These are phyloP conservation scores for Holotrichia oblita DNA, from an alignment of 1,140 invertebrate genomes.

Conservation along the genomic window DNA sequence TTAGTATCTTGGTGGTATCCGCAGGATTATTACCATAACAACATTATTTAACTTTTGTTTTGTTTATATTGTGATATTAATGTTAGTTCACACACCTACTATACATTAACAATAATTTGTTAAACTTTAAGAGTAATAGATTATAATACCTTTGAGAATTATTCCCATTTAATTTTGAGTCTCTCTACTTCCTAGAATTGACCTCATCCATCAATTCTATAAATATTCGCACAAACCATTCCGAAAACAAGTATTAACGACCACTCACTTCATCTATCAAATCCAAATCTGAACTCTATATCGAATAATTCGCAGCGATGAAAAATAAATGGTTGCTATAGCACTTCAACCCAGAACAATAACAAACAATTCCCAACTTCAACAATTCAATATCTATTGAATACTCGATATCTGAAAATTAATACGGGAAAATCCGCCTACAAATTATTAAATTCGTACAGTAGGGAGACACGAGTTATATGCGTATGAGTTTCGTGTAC, in stretches of 20 bases:
- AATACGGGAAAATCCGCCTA: slow-evolving; percentile 19
- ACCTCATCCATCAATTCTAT: background rate
- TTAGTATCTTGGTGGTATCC: no score
- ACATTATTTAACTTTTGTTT: no score
- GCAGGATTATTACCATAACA: no score
- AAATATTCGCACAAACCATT: background rate
- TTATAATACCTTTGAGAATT: no score
- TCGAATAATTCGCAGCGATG: background rate
- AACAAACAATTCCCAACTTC: background rate
- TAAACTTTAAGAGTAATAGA: no score
- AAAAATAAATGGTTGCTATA: background rate
- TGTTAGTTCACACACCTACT: no score
- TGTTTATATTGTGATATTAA: no score
- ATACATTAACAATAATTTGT: no score
- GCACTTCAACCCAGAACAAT: background rate
- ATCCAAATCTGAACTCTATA: background rate
- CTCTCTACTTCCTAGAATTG: no score
- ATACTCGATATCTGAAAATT: slow-evolving; percentile 4
- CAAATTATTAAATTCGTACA: background rate
- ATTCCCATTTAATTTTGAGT: no score
- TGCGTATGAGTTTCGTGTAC: background rate
- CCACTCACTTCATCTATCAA: background rate
- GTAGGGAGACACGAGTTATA: background rate
- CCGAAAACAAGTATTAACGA: background rate
- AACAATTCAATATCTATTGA: background rate